phyloP scores from a whole-genome alignment of 2,888 invertebrate genomes.

The Tetheella fluctuosa region DNA sequence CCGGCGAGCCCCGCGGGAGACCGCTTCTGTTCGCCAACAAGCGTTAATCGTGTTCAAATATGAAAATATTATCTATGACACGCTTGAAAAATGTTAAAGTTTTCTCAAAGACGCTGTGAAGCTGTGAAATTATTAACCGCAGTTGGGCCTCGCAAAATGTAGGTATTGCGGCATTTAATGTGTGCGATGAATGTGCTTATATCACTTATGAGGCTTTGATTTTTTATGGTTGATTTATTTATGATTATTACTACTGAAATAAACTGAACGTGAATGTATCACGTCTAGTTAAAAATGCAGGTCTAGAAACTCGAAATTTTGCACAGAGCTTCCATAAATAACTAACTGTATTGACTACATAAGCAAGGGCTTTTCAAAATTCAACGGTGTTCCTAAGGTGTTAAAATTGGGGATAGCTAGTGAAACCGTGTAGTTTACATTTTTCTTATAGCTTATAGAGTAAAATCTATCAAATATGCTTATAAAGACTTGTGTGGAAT shows the following conservation, averaged over 20 bases:
- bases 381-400: too few relatives aligned
- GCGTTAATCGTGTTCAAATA: constrained; percentile 65
- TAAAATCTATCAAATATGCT: too few relatives aligned
- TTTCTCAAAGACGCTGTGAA: constrained; percentile 26
- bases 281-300: too few relatives aligned
- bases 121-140: constrained; percentile 14
- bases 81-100: constrained; percentile 42
- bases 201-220: not conserved
- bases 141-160: constrained; percentile 4
- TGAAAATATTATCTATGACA: constrained; percentile 64
- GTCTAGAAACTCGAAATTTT: too few relatives aligned
- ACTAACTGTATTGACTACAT: too few relatives aligned
- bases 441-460: too few relatives aligned
- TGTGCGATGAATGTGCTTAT: not conserved
- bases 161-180: not conserved
- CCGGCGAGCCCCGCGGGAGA: constrained; percentile 69
- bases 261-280: too few relatives aligned
- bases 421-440: too few relatives aligned
- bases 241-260: not conserved
- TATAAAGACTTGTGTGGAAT: not conserved
- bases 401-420: too few relatives aligned
- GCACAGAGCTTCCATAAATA: too few relatives aligned
- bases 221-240: not conserved
- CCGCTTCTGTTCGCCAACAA: constrained; percentile 61
- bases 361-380: too few relatives aligned